Evolutionary conservation across 2,888 invertebrate species (phyloP), one percentile per base, ranked within the genome.

Genomic region (Ochropacha duplaris): DNA sequence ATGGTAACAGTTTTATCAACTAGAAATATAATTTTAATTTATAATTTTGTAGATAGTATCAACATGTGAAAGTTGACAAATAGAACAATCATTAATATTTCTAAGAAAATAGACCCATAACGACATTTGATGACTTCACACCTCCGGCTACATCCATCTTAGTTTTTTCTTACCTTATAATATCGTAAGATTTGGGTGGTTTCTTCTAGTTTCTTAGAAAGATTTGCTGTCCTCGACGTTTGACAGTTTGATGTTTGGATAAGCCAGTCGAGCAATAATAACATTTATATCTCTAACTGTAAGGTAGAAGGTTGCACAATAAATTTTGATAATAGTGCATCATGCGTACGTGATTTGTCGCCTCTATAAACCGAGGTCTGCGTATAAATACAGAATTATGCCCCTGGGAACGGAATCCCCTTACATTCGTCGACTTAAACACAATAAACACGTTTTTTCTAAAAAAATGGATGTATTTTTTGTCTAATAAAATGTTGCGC

Each of bases 131-230:
- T 66, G 65, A 79, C 72, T 88, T 89, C 84, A 87, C 90, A 87
- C 89, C 84, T 88, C 77, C 55, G 54, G 68, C 64, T 68, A 77
- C 81, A 89, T 88, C 81, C 84, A 88, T 90, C 86, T 84, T 84
- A 58, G 61, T 72, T 80, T 78, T 31, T 79, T n/a, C n/a, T 75
- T 71, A 72, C 79, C 82, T 82, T 77, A 82, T 84, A 84, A 78
- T 80, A 71, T 63, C 64, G 64, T 62, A 57, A 66, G 67, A 82
- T 79, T 76, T 74, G 62, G 71, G 74, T 72, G 67, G 73, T 78
- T 83, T 44, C 44, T 19, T 44, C 44, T 16, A 6, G 16, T 44
- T 84, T 52, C 83, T 64, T 44, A 80, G 83, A 85, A 86, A 76
- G 71, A 80, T 80, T 79, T 72, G 69, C 76, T 76, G 74, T 78